These are phyloP conservation scores for Eupleurogrammus muticus DNA, from an alignment of 2,797 vertebrate genomes.

Conservation along the genomic window DNA sequence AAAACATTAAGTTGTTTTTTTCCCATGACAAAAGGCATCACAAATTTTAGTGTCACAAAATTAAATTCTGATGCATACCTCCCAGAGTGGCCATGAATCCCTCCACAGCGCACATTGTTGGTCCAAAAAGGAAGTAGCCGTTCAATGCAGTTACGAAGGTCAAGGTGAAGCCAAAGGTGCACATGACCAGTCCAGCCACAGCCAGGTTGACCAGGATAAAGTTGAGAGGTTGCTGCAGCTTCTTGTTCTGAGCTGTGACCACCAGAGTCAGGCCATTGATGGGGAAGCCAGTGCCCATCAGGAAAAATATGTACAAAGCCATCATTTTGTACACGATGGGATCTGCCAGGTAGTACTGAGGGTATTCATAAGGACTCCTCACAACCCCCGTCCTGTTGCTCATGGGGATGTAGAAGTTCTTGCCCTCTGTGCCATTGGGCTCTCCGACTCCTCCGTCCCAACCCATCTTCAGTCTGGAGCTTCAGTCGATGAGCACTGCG, in stretches of 20 bases:
- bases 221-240: slow-evolving; percentile 84
- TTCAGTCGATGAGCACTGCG: no score
- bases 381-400: slow-evolving; percentile 85
- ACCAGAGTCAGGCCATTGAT: slow-evolving; percentile 85
- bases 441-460: no score
- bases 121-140: slow-evolving; percentile 80
- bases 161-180: slow-evolving; percentile 80
- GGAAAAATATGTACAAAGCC: slow-evolving; percentile 82
- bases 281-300: slow-evolving; percentile 79
- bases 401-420: slow-evolving; percentile 85
- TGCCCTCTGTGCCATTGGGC: slow-evolving; percentile 82
- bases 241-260: slow-evolving; percentile 85
- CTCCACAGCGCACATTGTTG: slow-evolving; percentile 68
- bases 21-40: background rate
- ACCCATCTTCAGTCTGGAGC: no score
- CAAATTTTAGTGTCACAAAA: background rate
- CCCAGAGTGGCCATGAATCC: slow-evolving; percentile 84
- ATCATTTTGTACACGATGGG: slow-evolving; percentile 73
- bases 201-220: slow-evolving; percentile 86
- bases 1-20: background rate
- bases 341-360: slow-evolving; percentile 83
- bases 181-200: slow-evolving; percentile 82
- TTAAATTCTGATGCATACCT: slow-evolving; percentile 52
- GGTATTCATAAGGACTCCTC: slow-evolving; percentile 81
- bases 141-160: slow-evolving; percentile 74